Base-by-base conservation (phyloP, 2,113 vertebrate species). In the Corythornis cristatus region DNA sequence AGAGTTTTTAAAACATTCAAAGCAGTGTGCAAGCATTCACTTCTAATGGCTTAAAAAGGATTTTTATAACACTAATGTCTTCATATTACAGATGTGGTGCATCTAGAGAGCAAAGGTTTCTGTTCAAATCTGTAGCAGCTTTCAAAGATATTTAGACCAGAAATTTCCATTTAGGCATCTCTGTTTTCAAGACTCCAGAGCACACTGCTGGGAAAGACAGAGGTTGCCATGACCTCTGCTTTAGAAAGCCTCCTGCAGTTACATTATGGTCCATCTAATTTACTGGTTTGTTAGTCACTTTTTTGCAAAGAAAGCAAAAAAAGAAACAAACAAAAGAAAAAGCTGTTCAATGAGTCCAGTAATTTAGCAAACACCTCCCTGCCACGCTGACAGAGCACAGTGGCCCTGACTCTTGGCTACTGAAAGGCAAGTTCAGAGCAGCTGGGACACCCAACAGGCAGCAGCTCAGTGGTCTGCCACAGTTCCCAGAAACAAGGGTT, bases 1-100 rank as follows among this genome's bases (percentile, higher is more conserved):
- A 84, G 82, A 83, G 85, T 74, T 94, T 95, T 95, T 46, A 21
- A 96, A 96, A 95, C 26, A 72, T 26, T 93, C 88, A 75, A 87
- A 93, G 84, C 48, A 64, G 64, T 46, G 75, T 33, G 26, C 64
- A 77, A 70, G 89, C 89, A 45, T 58, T 50, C 62, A 58, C 23
- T 46, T 94, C 60, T 93, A 93, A 93, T 91, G 72, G 89, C 72
- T 93, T 83, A 60, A 83, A 93, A 94, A 40, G 70, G 64, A 87
- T 91, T 89, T 86, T 60, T 74, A 62, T 71, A 94, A 92, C 5
- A 43, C 72, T 91, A 91, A 93, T 71, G 88, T 60, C 91, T 91
- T 85, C 72, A 28, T 74, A 83, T 91, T 83, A 68, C 29, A 71
- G 82, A 73, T 77, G 56, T 35, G 43, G 76, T 87, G 35, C 64